A percentile compares a stretch with the other conserved stretches of the same genome.
phyloP scores from a whole-genome alignment of 1,140 invertebrate genomes.

The Ladona fulva region DNA sequence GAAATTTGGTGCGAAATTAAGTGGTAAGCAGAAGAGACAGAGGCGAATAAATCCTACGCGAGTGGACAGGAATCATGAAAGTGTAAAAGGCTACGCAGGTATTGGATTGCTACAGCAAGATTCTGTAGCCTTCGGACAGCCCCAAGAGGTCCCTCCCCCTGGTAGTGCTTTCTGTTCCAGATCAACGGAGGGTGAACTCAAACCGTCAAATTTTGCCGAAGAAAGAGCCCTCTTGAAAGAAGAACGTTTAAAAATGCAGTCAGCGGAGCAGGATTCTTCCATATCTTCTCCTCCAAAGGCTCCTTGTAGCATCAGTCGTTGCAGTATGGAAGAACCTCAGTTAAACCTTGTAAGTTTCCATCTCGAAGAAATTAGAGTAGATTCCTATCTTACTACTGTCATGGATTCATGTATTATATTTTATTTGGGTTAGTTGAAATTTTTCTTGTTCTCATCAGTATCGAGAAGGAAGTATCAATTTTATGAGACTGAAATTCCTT shows the following conservation, averaged over 20 bases:
- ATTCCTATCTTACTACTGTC: too few relatives aligned
- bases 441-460: too few relatives aligned
- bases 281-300: background rate
- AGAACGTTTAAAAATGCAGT: background rate
- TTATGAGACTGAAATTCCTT: too few relatives aligned
- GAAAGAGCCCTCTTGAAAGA: background rate
- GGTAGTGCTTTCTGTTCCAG: background rate
- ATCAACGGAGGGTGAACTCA: background rate
- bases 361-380: too few relatives aligned
- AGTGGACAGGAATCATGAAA: background rate
- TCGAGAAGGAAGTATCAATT: too few relatives aligned
- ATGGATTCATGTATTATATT: too few relatives aligned
- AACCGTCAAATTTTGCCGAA: background rate
- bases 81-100: background rate
- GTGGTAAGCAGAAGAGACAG: background rate
- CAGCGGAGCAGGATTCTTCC: background rate
- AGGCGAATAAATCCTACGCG: background rate
- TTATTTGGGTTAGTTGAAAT: too few relatives aligned
- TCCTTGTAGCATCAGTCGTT: background rate
- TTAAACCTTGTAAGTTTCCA: background rate
- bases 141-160: background rate
- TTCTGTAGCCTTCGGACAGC: background rate
- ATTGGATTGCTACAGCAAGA: background rate
- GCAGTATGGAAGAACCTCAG: background rate
- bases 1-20: background rate